Percentiles rank a stretch among this genome's conserved stretches.
Evolutionary conservation across 2,888 invertebrate species (phyloP).

Genomic region (Cecidostiba fungosa): DNA sequence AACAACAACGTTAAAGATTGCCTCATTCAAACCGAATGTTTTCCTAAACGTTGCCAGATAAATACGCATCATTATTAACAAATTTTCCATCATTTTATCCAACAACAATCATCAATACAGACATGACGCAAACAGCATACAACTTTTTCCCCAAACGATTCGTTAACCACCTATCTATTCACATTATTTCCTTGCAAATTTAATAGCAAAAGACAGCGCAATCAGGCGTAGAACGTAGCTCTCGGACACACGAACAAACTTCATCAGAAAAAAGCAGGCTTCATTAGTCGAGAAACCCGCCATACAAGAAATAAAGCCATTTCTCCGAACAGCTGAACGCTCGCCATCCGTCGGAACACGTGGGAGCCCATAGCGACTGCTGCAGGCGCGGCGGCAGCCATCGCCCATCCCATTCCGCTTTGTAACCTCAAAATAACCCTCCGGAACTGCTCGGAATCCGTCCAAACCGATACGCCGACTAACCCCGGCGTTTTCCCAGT

Average conservation of each 20-base stretch:
- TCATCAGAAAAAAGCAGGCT: background rate
- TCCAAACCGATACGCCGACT: background rate
- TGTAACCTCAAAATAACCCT: slow-evolving; percentile 59
- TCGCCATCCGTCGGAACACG: slow-evolving; percentile 62
- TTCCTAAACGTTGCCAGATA: background rate
- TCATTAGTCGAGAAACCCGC: background rate
- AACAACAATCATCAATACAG: background rate
- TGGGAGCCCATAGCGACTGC: slow-evolving; percentile 35
- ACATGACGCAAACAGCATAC: background rate
- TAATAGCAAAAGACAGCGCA: background rate
- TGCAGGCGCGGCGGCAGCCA: slow-evolving; percentile 35
- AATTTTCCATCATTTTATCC: background rate
- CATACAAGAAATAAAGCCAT: background rate
- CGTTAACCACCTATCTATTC: background rate
- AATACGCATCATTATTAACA: background rate
- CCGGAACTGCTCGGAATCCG: background rate
- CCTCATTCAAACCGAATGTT: background rate
- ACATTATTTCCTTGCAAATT: background rate
- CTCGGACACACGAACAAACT: background rate
- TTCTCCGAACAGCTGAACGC: slow-evolving; percentile 53
- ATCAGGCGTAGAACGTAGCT: background rate
- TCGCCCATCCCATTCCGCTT: slow-evolving; percentile 18
- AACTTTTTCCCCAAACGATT: background rate
- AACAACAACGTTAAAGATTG: background rate
- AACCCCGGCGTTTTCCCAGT: background rate